Base-by-base conservation (phyloP, 2,888 invertebrate genomes). In the Antheraea assamensis region DNA sequence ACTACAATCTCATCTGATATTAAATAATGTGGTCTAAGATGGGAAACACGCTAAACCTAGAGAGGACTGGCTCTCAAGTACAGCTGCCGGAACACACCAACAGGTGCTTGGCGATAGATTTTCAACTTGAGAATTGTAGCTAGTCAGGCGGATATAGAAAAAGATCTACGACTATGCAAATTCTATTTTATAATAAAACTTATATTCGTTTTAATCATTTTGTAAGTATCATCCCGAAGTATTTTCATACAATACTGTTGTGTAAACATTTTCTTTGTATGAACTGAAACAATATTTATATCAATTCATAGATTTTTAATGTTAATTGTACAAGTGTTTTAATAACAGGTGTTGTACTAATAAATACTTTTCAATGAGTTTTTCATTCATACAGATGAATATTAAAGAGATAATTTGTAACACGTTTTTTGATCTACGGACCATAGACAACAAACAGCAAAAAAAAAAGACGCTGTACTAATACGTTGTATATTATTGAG, bases 211-310 rank as follows among this genome's bases (percentile, higher is more conserved):
- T n/a, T 21, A n/a, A 58, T 7, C n/a, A n/a, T 58, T 58, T 2
- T 21, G 24, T 58, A 58, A 5, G n/a, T 58, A 24, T 5, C 7
- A 24, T n/a, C 7, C 8, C 24, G 13, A 21, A 58, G 24, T 21
- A 17, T n/a, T 58, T 7, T 58, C 58, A 58, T 13, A n/a, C 24
- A n/a, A 10, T 58, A n/a, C n/a, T 52, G 21, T 42, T 42, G 58
- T 58, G 58, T 58, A n/a, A 24, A 58, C 58, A 58, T 58, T 58
- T 13, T 42, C 13, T 42, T 55, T 24, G 27, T 64, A 13, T 64
- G 30, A 27, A 64, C 61, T 61, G 61, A 19, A 64, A 64, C 17
- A 64, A 30, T 64, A 64, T 64, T 64, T 64, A 27, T 17, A 64
- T n/a, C n/a, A 24, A 24, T 58, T 4, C 24, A 58, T 24, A 58